phyloP scores from a whole-genome alignment of 2,113 vertebrate species.

The Nothoprocta pentlandii region DNA sequence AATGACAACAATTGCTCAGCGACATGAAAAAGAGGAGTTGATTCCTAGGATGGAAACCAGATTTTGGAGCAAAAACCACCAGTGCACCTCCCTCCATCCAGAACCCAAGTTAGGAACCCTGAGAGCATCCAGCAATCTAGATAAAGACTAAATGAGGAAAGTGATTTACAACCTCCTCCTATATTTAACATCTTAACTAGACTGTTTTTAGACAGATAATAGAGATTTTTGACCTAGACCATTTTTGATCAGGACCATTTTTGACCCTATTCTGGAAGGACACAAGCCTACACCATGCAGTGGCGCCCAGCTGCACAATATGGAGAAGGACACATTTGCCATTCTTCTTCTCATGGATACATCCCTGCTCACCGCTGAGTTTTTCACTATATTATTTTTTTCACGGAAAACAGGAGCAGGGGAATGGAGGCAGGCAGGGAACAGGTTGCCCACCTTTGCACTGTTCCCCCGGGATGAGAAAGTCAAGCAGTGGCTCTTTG shows the following conservation, averaged over 20 bases:
- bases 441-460: neutral
- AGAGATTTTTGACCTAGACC: neutral
- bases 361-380: neutral
- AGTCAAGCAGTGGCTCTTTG: neutral
- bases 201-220: neutral
- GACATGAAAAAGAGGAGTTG: neutral
- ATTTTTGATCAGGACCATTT: neutral
- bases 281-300: neutral
- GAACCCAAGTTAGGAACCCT: neutral
- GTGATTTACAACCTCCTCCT: neutral
- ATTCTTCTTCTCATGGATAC: neutral
- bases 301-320: neutral
- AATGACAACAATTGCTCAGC: conserved; percentile 40
- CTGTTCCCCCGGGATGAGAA: fast-evolving
- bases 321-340: neutral
- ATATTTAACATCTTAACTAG: neutral
- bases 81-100: neutral
- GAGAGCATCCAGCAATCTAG: neutral
- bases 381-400: neutral
- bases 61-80: neutral
- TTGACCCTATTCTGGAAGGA: neutral
- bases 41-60: fast-evolving
- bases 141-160: fast-evolving
- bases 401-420: neutral
- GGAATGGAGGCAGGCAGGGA: neutral